Evolutionary conservation across 2,888 invertebrate species (phyloP).

Genomic region (Drosophila paranaensis): DNA sequence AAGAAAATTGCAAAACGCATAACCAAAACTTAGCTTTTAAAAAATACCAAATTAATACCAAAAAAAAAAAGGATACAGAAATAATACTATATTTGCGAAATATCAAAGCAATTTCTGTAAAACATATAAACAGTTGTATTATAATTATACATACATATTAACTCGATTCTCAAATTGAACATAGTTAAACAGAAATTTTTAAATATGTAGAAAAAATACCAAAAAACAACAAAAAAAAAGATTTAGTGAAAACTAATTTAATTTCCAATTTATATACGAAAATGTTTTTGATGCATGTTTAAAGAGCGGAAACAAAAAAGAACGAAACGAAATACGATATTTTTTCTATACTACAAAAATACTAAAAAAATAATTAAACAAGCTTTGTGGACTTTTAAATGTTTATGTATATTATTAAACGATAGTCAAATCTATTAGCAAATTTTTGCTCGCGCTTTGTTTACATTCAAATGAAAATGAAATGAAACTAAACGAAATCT

Average conservation of each 20-base stretch:
- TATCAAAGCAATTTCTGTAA: slow-evolving; percentile 34
- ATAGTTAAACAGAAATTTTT: slow-evolving; percentile 33
- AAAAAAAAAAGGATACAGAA: slow-evolving; percentile 22
- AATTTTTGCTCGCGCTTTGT: slow-evolving; percentile 83
- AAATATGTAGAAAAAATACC: slow-evolving; percentile 40
- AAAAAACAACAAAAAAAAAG: slow-evolving; percentile 13
- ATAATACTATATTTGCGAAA: slow-evolving; percentile 24
- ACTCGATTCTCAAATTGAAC: slow-evolving; percentile 46
- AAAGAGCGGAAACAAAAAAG: slow-evolving; percentile 44
- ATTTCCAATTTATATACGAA: slow-evolving; percentile 67
- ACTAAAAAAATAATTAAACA: slow-evolving; percentile 51
- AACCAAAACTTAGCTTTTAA: slow-evolving; percentile 68
- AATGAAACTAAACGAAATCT: slow-evolving; percentile 23
- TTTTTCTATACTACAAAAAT: slow-evolving; percentile 69
- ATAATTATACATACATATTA: slow-evolving; percentile 19
- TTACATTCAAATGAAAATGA: slow-evolving; percentile 45
- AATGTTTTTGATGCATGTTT: slow-evolving; percentile 59
- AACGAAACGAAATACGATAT: slow-evolving; percentile 57
- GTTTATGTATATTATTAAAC: slow-evolving; percentile 51
- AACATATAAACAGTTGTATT: slow-evolving; percentile 14
- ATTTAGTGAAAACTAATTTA: slow-evolving; percentile 29
- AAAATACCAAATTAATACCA: slow-evolving; percentile 39
- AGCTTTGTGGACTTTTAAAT: slow-evolving; percentile 68
- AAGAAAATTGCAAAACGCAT: slow-evolving; percentile 56
- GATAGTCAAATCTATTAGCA: slow-evolving; percentile 82